Evolutionary conservation across 2,113 vertebrate genomes (phyloP), one percentile per base, ranked within the genome.

Genomic region (Eudyptes chrysolophus): DNA sequence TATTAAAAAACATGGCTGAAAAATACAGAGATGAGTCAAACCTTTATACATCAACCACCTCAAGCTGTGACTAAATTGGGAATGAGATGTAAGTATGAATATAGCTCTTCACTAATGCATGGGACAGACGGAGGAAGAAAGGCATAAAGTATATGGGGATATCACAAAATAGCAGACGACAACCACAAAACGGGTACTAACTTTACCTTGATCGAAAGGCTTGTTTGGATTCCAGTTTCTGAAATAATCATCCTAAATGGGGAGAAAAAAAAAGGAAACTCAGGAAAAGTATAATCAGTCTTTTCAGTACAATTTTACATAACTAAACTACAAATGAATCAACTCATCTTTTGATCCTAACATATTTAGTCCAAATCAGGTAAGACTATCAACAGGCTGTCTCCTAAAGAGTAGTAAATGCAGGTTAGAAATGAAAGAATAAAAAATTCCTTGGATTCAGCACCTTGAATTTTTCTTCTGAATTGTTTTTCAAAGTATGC

Each of bases 211-310:
- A 95, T 99, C 98, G 96, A 99, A 98, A 40, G 98, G 98, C 92
- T 98, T 99, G 98, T 97, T 98, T 84, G 98, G 98, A 97, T 98
- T 99, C 98, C 98, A 99, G 98, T 98, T 99, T 96, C 98, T 98
- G 98, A 99, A 98, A 97, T 99, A 99, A 97, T 99, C 98, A 97
- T 98, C 98, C 98, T 99, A 96, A 87, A 95, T 36, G 70, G 77
- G 44, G 55, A 78, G 68, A 27, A 48, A 77, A 80, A 93, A 93
- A 66, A 95, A 88, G 29, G 74, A 42, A 85, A 38, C 18, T 97
- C 69, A 97, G 90, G 65, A 94, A 84, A 98, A 92, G 81, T 8
- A 69, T 51, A 75, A 81, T 36, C 9, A 74, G 9, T n/a, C 25
- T 72, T 92, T 89, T 69, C 32, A 74, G 8, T 20, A 65, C n/a